phyloP scores from a whole-genome alignment of 2,797 vertebrate species.

The Sebastiscus albofasciatus region DNA sequence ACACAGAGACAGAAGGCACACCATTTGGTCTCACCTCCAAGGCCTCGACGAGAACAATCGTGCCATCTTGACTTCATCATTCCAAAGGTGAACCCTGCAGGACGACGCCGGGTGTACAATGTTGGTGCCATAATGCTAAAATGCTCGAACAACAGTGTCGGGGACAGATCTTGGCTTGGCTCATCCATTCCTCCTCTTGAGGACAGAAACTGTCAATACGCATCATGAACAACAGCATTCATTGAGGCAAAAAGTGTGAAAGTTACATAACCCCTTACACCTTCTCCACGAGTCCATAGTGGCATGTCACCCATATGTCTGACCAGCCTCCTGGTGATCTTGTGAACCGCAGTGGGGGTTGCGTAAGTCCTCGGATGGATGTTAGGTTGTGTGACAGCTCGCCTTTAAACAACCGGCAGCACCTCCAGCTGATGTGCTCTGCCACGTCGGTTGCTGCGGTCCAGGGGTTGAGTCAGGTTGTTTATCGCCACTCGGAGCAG shows the following conservation, averaged over 20 bases:
- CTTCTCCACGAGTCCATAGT: neutral
- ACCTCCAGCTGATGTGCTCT: constrained; percentile 34
- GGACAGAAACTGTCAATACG: constrained; percentile 4
- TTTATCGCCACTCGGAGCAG: neutral
- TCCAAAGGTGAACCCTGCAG: neutral
- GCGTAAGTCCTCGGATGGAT: constrained; percentile 1
- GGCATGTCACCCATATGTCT: neutral
- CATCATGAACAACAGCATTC: constrained; percentile 1
- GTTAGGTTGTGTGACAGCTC: constrained; percentile 44
- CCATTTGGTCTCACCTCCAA: constrained; percentile 40
- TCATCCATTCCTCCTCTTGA: neutral
- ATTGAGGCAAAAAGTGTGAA: neutral
- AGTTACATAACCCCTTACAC: constrained; percentile 8
- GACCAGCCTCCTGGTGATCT: constrained; percentile 16
- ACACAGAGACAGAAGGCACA: constrained; percentile 44
- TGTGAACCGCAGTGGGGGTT: constrained; percentile 2
- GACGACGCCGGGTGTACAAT: too few relatives aligned
- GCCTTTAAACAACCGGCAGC: constrained; percentile 29
- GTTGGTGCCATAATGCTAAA: neutral
- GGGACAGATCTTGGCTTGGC: neutral
- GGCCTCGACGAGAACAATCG: constrained; percentile 13
- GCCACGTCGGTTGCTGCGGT: neutral
- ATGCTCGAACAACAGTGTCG: neutral
- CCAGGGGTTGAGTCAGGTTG: constrained; percentile 34
- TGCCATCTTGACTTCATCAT: constrained; percentile 9